Conservation (phyloP, 2,113 vertebrate species). For the Acinonyx jubatus region DNA sequence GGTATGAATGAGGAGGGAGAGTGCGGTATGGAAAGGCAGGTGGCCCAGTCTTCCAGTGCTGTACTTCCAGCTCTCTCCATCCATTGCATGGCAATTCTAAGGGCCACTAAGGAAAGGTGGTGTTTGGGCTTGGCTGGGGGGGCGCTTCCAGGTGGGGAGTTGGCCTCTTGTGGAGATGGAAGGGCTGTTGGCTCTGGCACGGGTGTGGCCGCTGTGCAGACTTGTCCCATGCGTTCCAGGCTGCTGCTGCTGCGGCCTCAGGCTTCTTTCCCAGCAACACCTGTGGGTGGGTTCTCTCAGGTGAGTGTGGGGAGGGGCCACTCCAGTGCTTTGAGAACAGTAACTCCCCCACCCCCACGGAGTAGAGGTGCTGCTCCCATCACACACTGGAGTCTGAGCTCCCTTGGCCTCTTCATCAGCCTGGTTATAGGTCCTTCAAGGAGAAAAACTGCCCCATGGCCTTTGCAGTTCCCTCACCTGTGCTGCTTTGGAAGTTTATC, state of each 20-base stretch:
- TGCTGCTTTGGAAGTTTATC: not conserved
- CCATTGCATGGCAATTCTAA: not conserved
- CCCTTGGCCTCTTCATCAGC: not conserved
- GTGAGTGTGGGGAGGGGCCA: not conserved
- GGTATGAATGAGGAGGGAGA: not conserved
- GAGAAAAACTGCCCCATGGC: not conserved
- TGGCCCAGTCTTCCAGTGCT: not conserved
- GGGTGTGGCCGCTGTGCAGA: not conserved
- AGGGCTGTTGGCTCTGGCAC: not conserved
- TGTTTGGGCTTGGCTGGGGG: not conserved
- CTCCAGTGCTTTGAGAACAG: not conserved
- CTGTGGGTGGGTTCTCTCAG: not conserved
- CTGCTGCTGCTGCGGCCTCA: not conserved
- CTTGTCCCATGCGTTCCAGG: not conserved
- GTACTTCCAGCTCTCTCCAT: not conserved
- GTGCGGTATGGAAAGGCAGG: not conserved
- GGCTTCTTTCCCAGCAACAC: not conserved
- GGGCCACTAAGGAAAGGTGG: not conserved
- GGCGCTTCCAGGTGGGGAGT: not conserved
- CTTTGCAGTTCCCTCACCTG: not conserved
- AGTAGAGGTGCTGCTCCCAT: not conserved
- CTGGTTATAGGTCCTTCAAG: not conserved
- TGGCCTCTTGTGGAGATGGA: not conserved
- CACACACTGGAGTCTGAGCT: not conserved
- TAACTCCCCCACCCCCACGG: fast-evolving